These are phyloP conservation scores for Phrynosoma platyrhinos DNA, from an alignment of 2,113 vertebrate genomes.

Conservation along the genomic window DNA sequence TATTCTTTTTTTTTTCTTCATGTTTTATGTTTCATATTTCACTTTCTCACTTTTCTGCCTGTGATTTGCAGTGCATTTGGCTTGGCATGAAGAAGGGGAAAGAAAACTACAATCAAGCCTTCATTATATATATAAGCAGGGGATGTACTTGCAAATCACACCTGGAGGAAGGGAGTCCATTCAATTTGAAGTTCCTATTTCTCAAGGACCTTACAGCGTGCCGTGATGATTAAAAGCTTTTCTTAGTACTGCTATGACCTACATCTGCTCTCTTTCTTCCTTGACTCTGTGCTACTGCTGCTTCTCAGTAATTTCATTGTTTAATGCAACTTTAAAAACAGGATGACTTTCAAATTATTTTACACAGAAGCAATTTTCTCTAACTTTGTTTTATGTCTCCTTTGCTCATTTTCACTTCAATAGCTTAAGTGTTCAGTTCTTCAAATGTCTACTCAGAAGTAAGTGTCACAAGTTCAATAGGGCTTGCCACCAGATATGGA, in stretches of 20 bases:
- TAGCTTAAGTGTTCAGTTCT: background rate
- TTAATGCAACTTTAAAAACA: slow-evolving; percentile 19
- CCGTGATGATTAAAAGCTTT: background rate
- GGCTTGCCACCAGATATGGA: no score
- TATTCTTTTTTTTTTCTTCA: background rate
- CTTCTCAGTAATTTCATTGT: background rate
- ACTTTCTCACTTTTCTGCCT: background rate
- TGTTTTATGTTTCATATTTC: slow-evolving; percentile 19
- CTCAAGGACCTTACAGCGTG: background rate
- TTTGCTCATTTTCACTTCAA: background rate
- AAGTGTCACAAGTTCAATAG: background rate
- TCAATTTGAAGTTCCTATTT: slow-evolving; percentile 15
- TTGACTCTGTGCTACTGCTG: background rate
- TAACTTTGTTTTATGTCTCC: background rate
- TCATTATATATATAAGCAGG: slow-evolving; percentile 45
- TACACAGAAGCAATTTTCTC: slow-evolving; percentile 12
- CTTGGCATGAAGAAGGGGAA: background rate
- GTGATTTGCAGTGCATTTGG: slow-evolving; percentile 18
- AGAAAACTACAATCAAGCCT: slow-evolving; percentile 12
- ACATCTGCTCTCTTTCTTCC: slow-evolving; percentile 11
- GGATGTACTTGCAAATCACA: slow-evolving; percentile 14
- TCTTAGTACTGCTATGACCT: background rate
- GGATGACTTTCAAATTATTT: slow-evolving; percentile 13
- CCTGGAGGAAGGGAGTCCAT: slow-evolving; percentile 16
- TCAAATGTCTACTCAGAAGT: background rate